Conservation (phyloP, 2,797 vertebrate species). For the Telmatherina bonti region DNA sequence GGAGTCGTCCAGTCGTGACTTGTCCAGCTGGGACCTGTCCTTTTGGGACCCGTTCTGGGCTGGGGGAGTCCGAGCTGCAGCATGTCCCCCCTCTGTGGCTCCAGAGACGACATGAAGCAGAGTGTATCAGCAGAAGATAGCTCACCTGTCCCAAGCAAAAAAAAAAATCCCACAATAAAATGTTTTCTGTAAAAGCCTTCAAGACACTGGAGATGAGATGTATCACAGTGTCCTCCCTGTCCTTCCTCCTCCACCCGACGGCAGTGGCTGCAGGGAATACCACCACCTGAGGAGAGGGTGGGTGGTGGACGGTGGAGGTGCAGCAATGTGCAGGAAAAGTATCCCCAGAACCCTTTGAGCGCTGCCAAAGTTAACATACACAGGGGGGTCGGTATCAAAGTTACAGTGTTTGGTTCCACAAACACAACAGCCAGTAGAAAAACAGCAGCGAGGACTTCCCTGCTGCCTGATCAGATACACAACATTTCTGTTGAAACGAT, state of each 20-base stretch:
- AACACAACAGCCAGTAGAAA: constrained; percentile 92
- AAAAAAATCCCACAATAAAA: constrained; percentile 82
- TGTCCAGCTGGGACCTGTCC: no score
- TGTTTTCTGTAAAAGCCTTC: constrained; percentile 95
- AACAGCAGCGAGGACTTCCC: constrained; percentile 91
- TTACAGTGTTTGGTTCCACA: constrained; percentile 94
- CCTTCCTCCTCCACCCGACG: constrained; percentile 62
- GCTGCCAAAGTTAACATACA: constrained; percentile 97
- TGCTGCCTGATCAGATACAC: constrained; percentile 94
- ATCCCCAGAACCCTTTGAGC: constrained; percentile 89
- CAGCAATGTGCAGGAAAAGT: constrained; percentile 87
- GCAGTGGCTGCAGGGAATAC: constrained; percentile 84
- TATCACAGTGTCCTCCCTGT: constrained; percentile 87
- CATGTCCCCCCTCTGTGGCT: constrained; percentile 38
- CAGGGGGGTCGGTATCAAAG: constrained; percentile 97
- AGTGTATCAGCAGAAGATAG: constrained; percentile 65
- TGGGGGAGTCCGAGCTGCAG: no score
- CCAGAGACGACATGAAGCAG: constrained; percentile 49
- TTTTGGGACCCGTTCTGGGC: no score
- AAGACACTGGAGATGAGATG: constrained; percentile 88
- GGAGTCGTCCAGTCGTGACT: no score
- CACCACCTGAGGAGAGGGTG: constrained; percentile 81
- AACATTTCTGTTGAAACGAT: constrained; percentile 94
- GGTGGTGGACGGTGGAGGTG: constrained; percentile 80
- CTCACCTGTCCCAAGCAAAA: no score